Evolutionary conservation across 1,140 invertebrate species (phyloP), one percentile per base, ranked within the genome.

Genomic region (Probaryconus sp.): DNA sequence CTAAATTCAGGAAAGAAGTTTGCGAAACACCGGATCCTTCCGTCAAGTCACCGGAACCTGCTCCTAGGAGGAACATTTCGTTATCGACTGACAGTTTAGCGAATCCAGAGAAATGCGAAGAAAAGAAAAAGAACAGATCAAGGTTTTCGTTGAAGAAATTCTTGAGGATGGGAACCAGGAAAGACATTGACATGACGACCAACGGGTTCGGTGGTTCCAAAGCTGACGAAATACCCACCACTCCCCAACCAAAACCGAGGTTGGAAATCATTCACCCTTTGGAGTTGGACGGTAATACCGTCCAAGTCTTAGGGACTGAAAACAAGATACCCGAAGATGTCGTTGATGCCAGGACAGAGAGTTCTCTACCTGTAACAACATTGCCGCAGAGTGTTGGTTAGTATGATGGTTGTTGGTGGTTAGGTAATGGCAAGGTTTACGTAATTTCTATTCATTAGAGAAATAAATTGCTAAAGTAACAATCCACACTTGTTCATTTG

Each of bases 181-280:
- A 92, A 76, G 92, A 93, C 40, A 87, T 91, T 35, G 89, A 91
- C 58, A 89, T 91, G 74, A 81, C 85, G 2, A 53, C 56, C 1
- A 58, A 63, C 5, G 77, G 77, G 0, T 40, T 72, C 13, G 67
- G 64, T 0, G 65, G 53, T 2, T 56, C 69, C 3, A 81, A 63
- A 35, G 74, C 56, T 20, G 84, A 87, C 3, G 83, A 87, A 7
- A 81, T 85, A 7, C 81, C 79, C 72, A 89, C 47, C n/a, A 91
- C 69, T 80, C 86, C 77, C 33, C 89, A 74, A 77, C 90, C 90
- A 0, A 93, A 93, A 78, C 92, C 92, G 0, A 89, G 94, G 11
- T 86, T 95, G 5, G 93, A 96, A 33, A 97, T 97, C 40, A 94
- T 96, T 68, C 95, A 97, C 89, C 95, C 95, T 7, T 87, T 94